Evolutionary conservation across 2,888 invertebrate species (phyloP).

Genomic region (Lasioglossum oenotherae): DNA sequence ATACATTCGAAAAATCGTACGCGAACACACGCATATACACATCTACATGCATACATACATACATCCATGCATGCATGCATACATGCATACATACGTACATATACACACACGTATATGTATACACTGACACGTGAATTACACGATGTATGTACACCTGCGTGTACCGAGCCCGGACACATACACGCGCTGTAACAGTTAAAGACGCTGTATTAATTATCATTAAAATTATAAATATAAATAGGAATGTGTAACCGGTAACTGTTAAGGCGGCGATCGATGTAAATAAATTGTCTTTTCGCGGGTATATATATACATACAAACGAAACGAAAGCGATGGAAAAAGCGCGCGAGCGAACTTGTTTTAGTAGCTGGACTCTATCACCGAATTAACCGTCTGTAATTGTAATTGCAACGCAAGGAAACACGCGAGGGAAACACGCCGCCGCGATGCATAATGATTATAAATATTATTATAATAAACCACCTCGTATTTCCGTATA

Average conservation of each 20-base stretch:
- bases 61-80: no score
- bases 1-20: constrained; percentile 65
- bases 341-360: constrained; percentile 43
- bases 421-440: constrained; percentile 67
- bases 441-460: constrained; percentile 81
- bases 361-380: constrained; percentile 40
- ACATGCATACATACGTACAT: neutral
- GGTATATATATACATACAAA: constrained; percentile 27
- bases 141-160: constrained; percentile 36
- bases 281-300: constrained; percentile 75
- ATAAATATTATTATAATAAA: constrained; percentile 84
- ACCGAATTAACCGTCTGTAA: constrained; percentile 53
- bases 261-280: constrained; percentile 81
- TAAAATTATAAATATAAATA: constrained; percentile 79
- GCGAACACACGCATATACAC: constrained; percentile 18
- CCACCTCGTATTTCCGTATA: constrained; percentile 84
- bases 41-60: neutral
- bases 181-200: constrained; percentile 55
- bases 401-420: constrained; percentile 56
- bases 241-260: constrained; percentile 78
- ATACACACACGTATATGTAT: neutral
- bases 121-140: constrained; percentile 33
- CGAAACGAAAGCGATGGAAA: constrained; percentile 10
- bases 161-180: constrained; percentile 23
- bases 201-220: constrained; percentile 76